Evolutionary conservation across 2,113 vertebrate genomes (phyloP), one percentile per base, ranked within the genome.

Genomic region (Oxyruncus cristatus): DNA sequence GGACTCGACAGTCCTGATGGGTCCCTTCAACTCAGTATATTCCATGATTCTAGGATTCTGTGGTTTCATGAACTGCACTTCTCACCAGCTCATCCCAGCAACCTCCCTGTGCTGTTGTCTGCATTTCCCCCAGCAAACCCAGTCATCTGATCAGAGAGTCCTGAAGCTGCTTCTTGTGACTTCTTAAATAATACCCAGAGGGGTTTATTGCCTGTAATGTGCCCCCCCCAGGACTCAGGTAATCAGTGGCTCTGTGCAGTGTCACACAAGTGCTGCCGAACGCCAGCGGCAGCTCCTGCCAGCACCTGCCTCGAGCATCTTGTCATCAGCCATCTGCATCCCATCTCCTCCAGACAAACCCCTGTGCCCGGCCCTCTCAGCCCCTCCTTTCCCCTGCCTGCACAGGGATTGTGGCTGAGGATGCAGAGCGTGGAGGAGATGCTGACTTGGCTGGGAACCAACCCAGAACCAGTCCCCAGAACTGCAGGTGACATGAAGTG

Each of bases 361-460:
- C 61, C 70, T 27, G 44, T 2, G 1, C 35, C n/a, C 47, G 4
- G 21, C 37, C 67, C 26, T 55, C 22, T 33, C 59, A 18, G 24
- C 24, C 50, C 0, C 49, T 46, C 27, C 63, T 11, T 33, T 5
- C 53, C 46, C 33, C 33, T 82, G 32, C 61, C 44, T n/a, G 6
- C 59, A 2, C 4, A 1, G 52, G 11, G 30, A 1, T 4, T 3
- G 17, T 11, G 49, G 70, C 12, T 23, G 80, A 41, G 70, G 67
- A 33, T 30, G 55, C 47, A 37, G 47, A 10, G 71, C n/a, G 1
- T 7, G 16, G 50, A 73, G 73, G 33, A 17, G 20, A 7, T 0
- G 4, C 15, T 37, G 4, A 0, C 35, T 41, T 12, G 20, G 0
- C 28, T 67, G n/a, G 9, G n/a, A 17, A 2, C 24, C 4, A 3